phyloP scores from a whole-genome alignment of 2,888 invertebrate species.

The Synanthedon myopaeformis region DNA sequence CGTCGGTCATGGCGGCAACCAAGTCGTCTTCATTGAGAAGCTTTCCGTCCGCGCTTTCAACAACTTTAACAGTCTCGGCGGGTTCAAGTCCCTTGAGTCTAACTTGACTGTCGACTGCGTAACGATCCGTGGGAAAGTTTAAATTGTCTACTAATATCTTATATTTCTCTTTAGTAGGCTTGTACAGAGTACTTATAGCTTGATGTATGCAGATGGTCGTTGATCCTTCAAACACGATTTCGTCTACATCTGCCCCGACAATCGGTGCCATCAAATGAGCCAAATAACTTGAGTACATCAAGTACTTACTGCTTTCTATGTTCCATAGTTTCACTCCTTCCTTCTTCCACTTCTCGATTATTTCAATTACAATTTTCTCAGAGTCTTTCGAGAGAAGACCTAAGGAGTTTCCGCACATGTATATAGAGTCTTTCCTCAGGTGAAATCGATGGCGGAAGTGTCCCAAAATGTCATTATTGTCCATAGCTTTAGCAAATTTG shows the following conservation, averaged over 20 bases:
- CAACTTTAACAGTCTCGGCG: conserved; percentile 44
- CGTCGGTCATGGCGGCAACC: conserved; percentile 45
- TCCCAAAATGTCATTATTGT: conserved; percentile 41
- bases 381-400: conserved; percentile 48
- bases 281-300: conserved; percentile 31
- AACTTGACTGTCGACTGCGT: conserved; percentile 52
- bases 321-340: conserved; percentile 47
- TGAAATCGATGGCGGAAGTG: conserved; percentile 42
- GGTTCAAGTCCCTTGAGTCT: conserved; percentile 40
- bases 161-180: conserved; percentile 35
- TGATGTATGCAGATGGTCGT: conserved; percentile 49
- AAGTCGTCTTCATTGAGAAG: conserved; percentile 40
- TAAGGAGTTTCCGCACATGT: conserved; percentile 54
- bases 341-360: conserved; percentile 38
- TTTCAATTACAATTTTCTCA: conserved; percentile 24
- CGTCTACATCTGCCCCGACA: conserved; percentile 38
- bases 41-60: conserved; percentile 24
- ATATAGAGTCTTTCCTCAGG: conserved; percentile 31
- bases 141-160: conserved; percentile 51
- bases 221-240: conserved; percentile 32
- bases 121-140: conserved; percentile 53
- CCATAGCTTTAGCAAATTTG: conserved; percentile 33
- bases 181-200: conserved; percentile 46
- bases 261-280: conserved; percentile 42
- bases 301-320: conserved; percentile 37